Evolutionary conservation across 1,140 invertebrate genomes (phyloP), one percentile per base, ranked within the genome.

Genomic region (Chionoecetes opilio): DNA sequence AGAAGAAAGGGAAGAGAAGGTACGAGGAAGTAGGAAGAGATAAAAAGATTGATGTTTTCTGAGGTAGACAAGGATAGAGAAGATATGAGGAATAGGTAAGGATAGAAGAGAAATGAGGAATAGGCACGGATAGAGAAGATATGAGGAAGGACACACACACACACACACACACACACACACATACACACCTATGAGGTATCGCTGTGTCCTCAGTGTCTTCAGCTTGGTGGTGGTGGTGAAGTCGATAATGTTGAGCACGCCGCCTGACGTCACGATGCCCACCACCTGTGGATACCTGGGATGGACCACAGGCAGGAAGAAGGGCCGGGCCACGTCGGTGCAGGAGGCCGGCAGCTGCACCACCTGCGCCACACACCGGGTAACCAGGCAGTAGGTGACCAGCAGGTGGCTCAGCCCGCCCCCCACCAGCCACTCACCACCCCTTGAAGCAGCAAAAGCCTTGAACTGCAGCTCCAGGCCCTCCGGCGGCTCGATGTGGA

Each of bases 381-480:
- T 63, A 8, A 86, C 26, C 6, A 95, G 94, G 26, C 90, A 92
- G n/a, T 95, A 95, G 14, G 90, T 95, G 9, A 95, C 91, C 31
- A 95, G 17, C 5, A 95, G 94, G 29, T 91, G 89, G 41, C 94
- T 95, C 84, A 63, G 91, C 2, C 94, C 94, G 0, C 94, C 94
- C 14, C 94, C 94, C 5, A 95, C 94, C n/a, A 95, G 84, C 94
- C 94, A 95, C n/a, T 95, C 94, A n/a, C 94, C 94, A 31, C 94
- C 89, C 94, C 94, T 95, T 41, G 94, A 95, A 0, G 91, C 84
- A 31, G 90, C 91, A 88, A 92, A 95, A 21, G 94, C 94, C 34
- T 82, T 87, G 75, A 92, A 95, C 37, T 88, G 90, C 29, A 95
- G 75, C 2, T 41, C 32, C 29, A 95, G 21, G 26, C 94, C 94